Evolutionary conservation across 2,113 vertebrate species (phyloP).

Genomic region (Trachemys scripta): DNA sequence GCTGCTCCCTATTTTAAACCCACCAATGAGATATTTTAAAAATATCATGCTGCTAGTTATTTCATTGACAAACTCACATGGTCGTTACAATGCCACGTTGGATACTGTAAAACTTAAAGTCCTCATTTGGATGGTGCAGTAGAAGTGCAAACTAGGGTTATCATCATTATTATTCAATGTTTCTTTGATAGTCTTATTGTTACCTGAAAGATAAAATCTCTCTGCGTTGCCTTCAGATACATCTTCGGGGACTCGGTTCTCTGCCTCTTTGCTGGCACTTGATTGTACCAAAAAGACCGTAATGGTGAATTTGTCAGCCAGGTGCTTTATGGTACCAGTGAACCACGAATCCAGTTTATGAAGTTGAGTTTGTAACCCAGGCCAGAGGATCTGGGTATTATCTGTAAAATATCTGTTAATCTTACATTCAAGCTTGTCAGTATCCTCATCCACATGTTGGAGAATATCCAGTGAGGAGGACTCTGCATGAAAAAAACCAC

Average conservation of each 20-base stretch:
- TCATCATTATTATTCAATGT: rapidly evolving
- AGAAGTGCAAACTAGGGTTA: background rate
- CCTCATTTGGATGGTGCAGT: background rate
- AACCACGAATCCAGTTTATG: constrained; percentile 76
- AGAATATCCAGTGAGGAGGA: constrained; percentile 75
- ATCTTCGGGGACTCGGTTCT: constrained; percentile 42
- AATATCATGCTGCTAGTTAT: background rate
- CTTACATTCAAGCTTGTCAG: constrained; percentile 73
- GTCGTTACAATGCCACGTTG: rapidly evolving
- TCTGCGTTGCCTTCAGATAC: constrained; percentile 55
- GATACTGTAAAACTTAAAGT: background rate
- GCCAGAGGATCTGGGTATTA: constrained; percentile 76
- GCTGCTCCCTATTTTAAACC: background rate
- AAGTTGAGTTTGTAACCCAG: constrained; percentile 28
- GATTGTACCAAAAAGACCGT: constrained; percentile 77
- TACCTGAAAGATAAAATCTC: constrained; percentile 74
- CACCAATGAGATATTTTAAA: background rate
- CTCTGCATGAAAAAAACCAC: constrained; percentile 36
- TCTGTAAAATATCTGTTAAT: constrained; percentile 76
- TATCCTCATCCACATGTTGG: constrained; percentile 42
- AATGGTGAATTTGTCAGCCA: constrained; percentile 48
- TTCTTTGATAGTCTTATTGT: rapidly evolving
- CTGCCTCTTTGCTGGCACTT: background rate
- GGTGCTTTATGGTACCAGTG: constrained; percentile 71
- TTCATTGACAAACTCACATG: rapidly evolving